These are phyloP conservation scores for Cyclargus thomasi DNA, from an alignment of 1,140 invertebrate species.

Conservation along the genomic window DNA sequence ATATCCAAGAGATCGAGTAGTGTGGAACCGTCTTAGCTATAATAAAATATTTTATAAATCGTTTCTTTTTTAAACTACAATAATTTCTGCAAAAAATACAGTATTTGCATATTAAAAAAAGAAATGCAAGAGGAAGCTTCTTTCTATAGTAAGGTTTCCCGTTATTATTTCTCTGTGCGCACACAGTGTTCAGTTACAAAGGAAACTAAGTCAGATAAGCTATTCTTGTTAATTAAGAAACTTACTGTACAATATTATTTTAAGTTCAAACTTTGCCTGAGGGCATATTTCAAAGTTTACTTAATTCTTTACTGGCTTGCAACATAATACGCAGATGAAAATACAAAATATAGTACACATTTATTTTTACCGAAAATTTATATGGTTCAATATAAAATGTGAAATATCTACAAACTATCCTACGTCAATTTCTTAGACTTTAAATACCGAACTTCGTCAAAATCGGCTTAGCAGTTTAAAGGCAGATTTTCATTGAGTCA, in stretches of 20 bases:
- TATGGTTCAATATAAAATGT: too few relatives aligned
- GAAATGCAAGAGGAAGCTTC: not conserved
- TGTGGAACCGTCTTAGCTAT: too few relatives aligned
- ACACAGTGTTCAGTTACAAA: not conserved
- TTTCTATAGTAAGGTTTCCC: not conserved
- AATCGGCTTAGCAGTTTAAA: too few relatives aligned
- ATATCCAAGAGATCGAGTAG: too few relatives aligned
- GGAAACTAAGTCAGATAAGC: slow-evolving; percentile 5
- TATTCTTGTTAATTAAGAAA: slow-evolving; percentile 8
- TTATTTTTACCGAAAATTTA: too few relatives aligned
- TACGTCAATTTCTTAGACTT: too few relatives aligned
- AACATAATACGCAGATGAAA: not conserved
- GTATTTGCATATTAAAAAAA: not conserved
- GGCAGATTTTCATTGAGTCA: too few relatives aligned
- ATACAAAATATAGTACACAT: too few relatives aligned
- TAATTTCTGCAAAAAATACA: not conserved
- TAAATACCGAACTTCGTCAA: too few relatives aligned
- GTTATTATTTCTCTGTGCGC: not conserved
- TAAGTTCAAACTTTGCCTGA: not conserved
- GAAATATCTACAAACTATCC: too few relatives aligned
- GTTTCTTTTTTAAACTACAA: too few relatives aligned
- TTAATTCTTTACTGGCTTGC: not conserved
- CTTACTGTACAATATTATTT: slow-evolving; percentile 8
- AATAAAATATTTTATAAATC: too few relatives aligned
- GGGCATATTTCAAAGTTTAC: not conserved